Evolutionary conservation across 2,888 invertebrate genomes (phyloP), one percentile per base, ranked within the genome.

Genomic region (Syrphus vitripennis): DNA sequence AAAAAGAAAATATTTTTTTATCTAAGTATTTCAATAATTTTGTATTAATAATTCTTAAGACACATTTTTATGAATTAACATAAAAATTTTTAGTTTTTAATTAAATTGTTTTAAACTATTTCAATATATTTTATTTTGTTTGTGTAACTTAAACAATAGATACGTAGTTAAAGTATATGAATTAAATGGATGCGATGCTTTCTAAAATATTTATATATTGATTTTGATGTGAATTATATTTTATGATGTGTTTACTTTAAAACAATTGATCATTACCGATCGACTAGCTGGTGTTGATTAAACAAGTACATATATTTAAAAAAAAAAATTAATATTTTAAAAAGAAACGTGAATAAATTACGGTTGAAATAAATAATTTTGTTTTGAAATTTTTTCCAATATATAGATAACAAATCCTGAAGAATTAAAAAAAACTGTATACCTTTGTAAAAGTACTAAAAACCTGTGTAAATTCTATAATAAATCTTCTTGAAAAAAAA

Each of bases 11-110:
- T 37, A 57, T 14, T 29, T 29, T 45, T 16, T 75, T 59, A 34
- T 53, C 63, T 74, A 82, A 45, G 19, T 45, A 45, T 45, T 45
- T 65, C 65, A 65, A 45, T 45, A 78, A 55, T 57, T 42, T 71
- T 50, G 31, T 77, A 42, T 69, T 37, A 59, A 6, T 7, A 31
- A 31, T 72, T 82, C 74, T 74, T 82, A 82, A 86, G 86, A 82
- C 86, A 86, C 86, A 63, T 75, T 77, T 53, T 72, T 65, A 34
- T 63, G n/a, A n/a, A 57, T 42, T 63, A n/a, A n/a, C 12, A 74
- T 77, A 40, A 67, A 34, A 37, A n/a, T n/a, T 55, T 31, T 45
- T 19, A 24, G 16, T 55, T 42, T 57, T 71, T 42, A 21, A 42
- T 26, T n/a, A 42, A 50, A 53, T 40, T 50, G 12, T 63, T 78